Conservation (phyloP, 35 echinoderm and acorn worm genomes). For the Eucidaris tribuloides region DNA sequence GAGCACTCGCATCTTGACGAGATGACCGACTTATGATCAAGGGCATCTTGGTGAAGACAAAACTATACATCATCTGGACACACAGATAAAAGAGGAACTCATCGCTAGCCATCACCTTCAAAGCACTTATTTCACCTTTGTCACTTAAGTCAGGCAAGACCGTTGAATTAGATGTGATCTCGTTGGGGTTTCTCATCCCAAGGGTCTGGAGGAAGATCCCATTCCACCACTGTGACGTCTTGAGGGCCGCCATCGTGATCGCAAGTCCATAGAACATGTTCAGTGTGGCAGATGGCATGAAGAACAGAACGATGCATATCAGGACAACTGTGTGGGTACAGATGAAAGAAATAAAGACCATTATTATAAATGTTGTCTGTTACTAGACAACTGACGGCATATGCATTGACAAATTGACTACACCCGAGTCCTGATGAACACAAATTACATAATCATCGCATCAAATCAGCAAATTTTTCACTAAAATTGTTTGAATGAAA, state of each 20-base stretch:
- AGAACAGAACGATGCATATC: slow-evolving; percentile 7
- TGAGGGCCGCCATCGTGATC: slow-evolving; percentile 7
- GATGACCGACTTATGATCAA: slow-evolving; percentile 9
- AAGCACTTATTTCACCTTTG: not conserved
- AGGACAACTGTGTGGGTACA: not conserved
- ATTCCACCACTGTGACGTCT: slow-evolving; percentile 20
- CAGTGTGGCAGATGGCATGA: not conserved
- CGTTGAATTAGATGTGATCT: not conserved
- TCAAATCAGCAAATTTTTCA: too few species aligned
- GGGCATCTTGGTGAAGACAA: slow-evolving; percentile 40
- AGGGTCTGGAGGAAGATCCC: slow-evolving; percentile 17
- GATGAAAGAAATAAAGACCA: too few species aligned
- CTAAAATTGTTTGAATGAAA: too few species aligned
- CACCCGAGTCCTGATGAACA: too few species aligned
- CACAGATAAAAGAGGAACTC: slow-evolving; percentile 74
- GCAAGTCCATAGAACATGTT: not conserved
- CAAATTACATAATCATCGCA: too few species aligned
- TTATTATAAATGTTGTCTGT: too few species aligned
- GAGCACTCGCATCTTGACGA: not conserved
- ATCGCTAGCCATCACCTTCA: slow-evolving; percentile 59
- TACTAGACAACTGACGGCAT: too few species aligned
- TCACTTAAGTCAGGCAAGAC: not conserved
- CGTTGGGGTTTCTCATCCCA: not conserved
- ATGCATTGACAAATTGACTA: too few species aligned
- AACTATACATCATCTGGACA: slow-evolving; percentile 64